Conservation (phyloP, 2,113 vertebrate species). For the Myrmecobius fasciatus region DNA sequence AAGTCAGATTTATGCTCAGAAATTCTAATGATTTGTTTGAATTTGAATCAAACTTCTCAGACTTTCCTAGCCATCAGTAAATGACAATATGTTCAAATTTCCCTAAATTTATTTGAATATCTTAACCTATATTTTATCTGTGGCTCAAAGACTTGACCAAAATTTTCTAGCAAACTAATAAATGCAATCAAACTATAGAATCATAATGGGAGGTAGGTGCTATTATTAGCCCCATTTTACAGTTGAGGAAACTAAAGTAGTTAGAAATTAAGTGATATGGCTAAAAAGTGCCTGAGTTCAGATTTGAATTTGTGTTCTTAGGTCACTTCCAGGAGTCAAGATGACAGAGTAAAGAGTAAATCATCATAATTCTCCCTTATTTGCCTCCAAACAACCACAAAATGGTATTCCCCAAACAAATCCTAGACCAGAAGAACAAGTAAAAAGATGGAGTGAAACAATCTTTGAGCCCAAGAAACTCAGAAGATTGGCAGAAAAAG, state of each 20-base stretch:
- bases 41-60: neutral
- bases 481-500: no score
- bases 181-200: constrained; percentile 30
- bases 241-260: neutral
- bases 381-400: no score
- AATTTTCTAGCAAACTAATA: neutral
- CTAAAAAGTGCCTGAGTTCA: neutral
- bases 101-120: neutral
- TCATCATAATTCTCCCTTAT: no score
- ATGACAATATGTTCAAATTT: neutral
- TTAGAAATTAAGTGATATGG: neutral
- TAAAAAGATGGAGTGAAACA: no score
- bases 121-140: constrained; percentile 11
- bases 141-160: neutral
- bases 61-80: neutral
- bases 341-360: no score
- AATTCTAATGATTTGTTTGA: neutral
- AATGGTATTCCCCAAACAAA: no score
- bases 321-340: no score
- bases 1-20: constrained; percentile 35
- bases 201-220: neutral
- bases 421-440: no score
- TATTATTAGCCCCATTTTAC: neutral
- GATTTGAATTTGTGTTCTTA: neutral
- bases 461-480: no score